Evolutionary conservation across 2,888 invertebrate species (phyloP).

Genomic region (Drosophila formosana): DNA sequence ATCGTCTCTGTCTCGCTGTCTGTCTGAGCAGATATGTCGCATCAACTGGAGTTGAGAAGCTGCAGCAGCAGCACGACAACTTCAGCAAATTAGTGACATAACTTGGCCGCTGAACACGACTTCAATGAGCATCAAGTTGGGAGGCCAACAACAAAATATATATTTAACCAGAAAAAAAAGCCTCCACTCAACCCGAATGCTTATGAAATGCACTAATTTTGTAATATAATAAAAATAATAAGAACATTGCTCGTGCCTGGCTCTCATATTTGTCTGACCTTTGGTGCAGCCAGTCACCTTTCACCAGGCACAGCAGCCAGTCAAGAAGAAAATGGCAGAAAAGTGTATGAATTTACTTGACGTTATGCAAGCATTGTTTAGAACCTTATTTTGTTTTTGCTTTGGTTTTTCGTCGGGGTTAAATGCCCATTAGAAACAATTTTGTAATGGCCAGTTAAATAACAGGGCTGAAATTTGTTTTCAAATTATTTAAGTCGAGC

Average conservation of each 20-base stretch:
- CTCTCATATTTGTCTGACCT: constrained; percentile 76
- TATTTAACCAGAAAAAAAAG: background rate
- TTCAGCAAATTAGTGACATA: constrained; percentile 75
- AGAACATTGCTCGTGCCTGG: constrained; percentile 69
- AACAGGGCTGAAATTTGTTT: constrained; percentile 74
- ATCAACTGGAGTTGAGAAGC: constrained; percentile 29
- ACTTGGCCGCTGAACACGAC: constrained; percentile 69
- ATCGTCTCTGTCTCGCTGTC: background rate
- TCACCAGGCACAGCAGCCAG: constrained; percentile 52
- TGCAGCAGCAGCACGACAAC: constrained; percentile 62
- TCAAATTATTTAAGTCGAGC: constrained; percentile 79
- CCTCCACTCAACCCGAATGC: background rate
- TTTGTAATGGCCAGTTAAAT: constrained; percentile 72
- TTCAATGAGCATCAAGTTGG: constrained; percentile 54
- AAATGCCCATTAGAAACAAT: constrained; percentile 74
- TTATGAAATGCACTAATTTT: constrained; percentile 69
- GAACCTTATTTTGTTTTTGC: constrained; percentile 42
- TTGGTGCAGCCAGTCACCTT: constrained; percentile 60
- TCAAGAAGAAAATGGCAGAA: constrained; percentile 6
- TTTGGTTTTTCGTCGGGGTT: constrained; percentile 48
- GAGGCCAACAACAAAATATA: constrained; percentile 34
- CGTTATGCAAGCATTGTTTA: constrained; percentile 57
- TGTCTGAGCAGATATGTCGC: constrained; percentile 73
- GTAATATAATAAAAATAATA: constrained; percentile 59
- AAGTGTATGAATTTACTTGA: constrained; percentile 1